These are phyloP conservation scores for Amyelois transitella DNA, from an alignment of 1,140 invertebrate species.

Conservation along the genomic window DNA sequence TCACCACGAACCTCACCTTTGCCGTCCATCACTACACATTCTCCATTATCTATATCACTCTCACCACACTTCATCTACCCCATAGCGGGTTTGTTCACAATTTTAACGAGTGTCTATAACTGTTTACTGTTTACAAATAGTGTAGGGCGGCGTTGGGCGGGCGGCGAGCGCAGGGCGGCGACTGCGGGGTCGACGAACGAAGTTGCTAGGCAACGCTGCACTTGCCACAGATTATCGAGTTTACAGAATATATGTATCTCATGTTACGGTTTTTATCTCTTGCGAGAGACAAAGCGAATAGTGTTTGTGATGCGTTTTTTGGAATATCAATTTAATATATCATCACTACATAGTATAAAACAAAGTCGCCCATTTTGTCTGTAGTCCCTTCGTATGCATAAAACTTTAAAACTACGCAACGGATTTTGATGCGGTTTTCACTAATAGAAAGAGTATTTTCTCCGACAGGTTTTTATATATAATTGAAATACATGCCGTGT, in stretches of 20 bases:
- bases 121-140: slow-evolving; percentile 35
- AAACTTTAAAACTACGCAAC: too few species aligned
- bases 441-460: too few species aligned
- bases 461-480: too few species aligned
- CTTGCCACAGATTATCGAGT: slow-evolving; percentile 3
- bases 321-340: too few species aligned
- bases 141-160: slow-evolving; percentile 20
- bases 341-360: too few species aligned
- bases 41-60: too few species aligned
- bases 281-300: not conserved
- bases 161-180: slow-evolving; percentile 17
- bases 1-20: too few species aligned
- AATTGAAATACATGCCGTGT: too few species aligned
- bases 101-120: not conserved
- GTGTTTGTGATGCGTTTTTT: not conserved
- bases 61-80: not conserved
- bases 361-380: too few species aligned
- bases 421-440: too few species aligned
- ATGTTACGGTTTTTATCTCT: not conserved
- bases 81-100: not conserved
- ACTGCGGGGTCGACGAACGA: slow-evolving; percentile 14
- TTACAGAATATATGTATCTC: not conserved
- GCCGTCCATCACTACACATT: too few species aligned
- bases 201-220: slow-evolving; percentile 13
- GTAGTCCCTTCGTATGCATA: too few species aligned